Evolutionary conservation across 2,113 vertebrate species (phyloP).

Genomic region (Myodes glareolus): DNA sequence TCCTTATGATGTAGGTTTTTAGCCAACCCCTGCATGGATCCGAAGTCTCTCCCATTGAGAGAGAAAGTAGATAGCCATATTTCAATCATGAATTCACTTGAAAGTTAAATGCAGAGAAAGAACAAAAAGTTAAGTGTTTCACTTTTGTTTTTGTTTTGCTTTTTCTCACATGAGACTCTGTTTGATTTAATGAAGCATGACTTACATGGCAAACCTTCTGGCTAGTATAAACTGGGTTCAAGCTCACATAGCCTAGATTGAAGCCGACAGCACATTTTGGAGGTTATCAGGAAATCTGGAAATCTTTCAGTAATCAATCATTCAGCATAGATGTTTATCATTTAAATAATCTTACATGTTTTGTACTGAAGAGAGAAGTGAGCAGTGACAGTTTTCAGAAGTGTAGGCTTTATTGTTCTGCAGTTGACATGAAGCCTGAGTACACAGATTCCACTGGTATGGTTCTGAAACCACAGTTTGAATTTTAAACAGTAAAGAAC

Average conservation of each 20-base stretch:
- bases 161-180: background rate
- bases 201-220: background rate
- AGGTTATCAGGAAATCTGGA: background rate
- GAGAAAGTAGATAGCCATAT: background rate
- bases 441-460: background rate
- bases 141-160: background rate
- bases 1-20: background rate
- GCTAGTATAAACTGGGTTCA: background rate
- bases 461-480: background rate
- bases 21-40: background rate
- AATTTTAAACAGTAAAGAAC: background rate
- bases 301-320: background rate
- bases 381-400: background rate
- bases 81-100: background rate
- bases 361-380: background rate
- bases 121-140: background rate
- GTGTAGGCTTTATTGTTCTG: background rate
- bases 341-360: background rate
- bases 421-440: background rate
- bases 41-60: background rate
- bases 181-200: background rate
- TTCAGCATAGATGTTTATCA: background rate
- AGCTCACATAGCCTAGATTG: background rate
- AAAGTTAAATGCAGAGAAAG: background rate
- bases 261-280: background rate